A percentile compares a stretch with the other conserved stretches of the same genome.
Conservation (phyloP, 2,797 vertebrate species). For the Fistularia tabacaria region DNA sequence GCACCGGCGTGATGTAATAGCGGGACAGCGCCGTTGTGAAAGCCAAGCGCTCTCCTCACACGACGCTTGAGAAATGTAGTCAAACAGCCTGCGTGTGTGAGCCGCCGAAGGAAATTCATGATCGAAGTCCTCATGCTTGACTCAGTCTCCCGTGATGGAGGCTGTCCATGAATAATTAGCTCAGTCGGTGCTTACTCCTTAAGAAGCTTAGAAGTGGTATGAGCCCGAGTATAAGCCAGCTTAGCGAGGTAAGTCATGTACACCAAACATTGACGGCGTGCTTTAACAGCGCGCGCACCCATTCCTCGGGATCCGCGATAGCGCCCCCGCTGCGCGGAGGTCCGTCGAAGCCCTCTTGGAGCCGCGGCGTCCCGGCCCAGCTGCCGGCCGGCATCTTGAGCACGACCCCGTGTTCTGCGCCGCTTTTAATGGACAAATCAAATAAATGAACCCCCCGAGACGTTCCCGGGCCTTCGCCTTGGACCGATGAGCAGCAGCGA, state of each 20-base stretch:
- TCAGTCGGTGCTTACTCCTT: constrained; percentile 68
- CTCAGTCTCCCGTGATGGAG: constrained; percentile 48
- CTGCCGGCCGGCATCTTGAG: no score
- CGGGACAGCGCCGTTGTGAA: no score
- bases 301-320: background rate
- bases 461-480: constrained; percentile 76
- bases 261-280: constrained; percentile 63
- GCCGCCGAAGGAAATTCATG: constrained; percentile 19
- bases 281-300: constrained; percentile 12
- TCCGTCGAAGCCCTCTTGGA: no score
- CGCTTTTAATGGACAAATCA: no score
- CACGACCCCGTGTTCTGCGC: no score
- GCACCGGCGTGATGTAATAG: no score
- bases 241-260: constrained; percentile 67
- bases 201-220: constrained; percentile 72
- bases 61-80: constrained; percentile 19
- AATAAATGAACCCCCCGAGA: constrained; percentile 64
- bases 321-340: no score
- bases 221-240: constrained; percentile 69
- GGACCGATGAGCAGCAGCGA: constrained; percentile 67
- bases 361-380: no score
- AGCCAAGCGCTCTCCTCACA: no score
- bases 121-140: constrained; percentile 40
- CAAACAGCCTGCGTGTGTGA: constrained; percentile 31
- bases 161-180: constrained; percentile 70